These are phyloP conservation scores for Rhincodon typus DNA, from an alignment of 2,797 vertebrate genomes.

Conservation along the genomic window DNA sequence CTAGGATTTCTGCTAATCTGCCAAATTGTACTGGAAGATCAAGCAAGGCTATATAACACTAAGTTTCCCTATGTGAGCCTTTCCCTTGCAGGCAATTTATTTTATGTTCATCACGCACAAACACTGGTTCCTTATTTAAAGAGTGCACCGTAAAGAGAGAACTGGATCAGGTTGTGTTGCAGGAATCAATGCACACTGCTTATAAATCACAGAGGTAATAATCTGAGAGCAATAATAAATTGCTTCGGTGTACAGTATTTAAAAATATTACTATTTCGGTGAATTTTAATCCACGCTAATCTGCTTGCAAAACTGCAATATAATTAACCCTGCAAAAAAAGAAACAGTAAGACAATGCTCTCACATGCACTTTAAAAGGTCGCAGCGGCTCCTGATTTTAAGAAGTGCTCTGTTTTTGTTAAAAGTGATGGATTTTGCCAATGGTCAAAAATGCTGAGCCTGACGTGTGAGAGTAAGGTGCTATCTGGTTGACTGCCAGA, in stretches of 20 bases:
- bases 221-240: background rate
- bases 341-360: background rate
- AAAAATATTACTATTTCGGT: background rate
- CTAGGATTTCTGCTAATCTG: background rate
- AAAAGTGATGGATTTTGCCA: too few relatives aligned
- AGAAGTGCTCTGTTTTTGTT: background rate
- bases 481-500: background rate
- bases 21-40: background rate
- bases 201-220: background rate
- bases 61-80: background rate
- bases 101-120: background rate
- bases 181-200: background rate
- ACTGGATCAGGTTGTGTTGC: background rate
- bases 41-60: background rate
- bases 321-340: background rate
- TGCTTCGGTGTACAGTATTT: background rate
- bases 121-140: background rate
- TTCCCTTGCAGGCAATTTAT: background rate
- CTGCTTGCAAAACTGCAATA: background rate
- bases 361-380: background rate
- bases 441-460: background rate
- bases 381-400: background rate
- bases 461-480: background rate
- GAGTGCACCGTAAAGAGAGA: background rate
- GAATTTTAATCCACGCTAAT: background rate